Conservation (phyloP, 2,797 vertebrate species). For the Amblyopsis hoosieri region DNA sequence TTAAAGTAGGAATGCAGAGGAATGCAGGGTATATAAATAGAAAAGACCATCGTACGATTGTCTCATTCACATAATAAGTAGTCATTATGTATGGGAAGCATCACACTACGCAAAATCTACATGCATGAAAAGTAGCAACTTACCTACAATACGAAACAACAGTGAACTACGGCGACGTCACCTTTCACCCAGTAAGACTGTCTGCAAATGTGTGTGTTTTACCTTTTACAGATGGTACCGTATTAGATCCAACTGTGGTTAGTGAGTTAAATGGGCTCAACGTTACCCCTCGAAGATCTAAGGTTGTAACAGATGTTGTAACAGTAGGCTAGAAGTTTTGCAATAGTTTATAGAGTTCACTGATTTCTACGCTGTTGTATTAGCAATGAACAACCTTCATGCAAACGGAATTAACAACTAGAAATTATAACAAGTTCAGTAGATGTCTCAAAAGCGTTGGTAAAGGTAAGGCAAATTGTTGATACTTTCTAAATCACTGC, state of each 20-base stretch:
- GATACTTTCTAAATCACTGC: background rate
- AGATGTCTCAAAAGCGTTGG: background rate
- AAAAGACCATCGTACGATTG: background rate
- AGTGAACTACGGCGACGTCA: constrained; percentile 35
- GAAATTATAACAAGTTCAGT: constrained; percentile 16
- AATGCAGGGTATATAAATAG: background rate
- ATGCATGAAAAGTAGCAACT: constrained; percentile 24
- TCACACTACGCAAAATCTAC: background rate
- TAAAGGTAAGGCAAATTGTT: background rate
- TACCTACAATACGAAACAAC: constrained; percentile 52
- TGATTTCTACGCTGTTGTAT: constrained; percentile 12
- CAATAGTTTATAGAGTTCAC: constrained; percentile 25
- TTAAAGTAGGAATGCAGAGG: background rate
- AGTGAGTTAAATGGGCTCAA: background rate
- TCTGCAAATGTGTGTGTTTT: constrained; percentile 4
- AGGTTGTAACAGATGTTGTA: constrained; percentile 8
- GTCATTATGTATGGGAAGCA: background rate
- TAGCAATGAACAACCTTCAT: constrained; percentile 6
- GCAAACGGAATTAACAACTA: background rate
- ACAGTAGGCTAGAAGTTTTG: constrained; percentile 5
- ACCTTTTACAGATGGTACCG: background rate
- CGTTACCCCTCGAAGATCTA: background rate
- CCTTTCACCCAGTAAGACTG: constrained; percentile 62
- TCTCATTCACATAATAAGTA: background rate
- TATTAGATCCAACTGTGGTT: constrained; percentile 6